phyloP scores from a whole-genome alignment of 2,888 invertebrate species.

The Epirrhoe tristata region DNA sequence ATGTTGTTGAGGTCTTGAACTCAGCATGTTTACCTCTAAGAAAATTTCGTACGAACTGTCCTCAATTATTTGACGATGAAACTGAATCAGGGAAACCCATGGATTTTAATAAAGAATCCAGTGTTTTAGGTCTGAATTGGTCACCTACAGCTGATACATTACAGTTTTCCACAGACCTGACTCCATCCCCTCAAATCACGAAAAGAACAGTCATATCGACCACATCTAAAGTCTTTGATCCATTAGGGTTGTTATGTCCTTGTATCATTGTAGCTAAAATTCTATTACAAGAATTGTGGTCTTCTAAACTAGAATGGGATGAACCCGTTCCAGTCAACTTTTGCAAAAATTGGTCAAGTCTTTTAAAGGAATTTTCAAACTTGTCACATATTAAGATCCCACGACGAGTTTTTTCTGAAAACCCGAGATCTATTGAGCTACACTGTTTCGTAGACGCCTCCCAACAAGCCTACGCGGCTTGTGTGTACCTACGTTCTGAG shows the following conservation, averaged over 20 bases:
- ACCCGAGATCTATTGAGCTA: constrained; percentile 7
- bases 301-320: constrained; percentile 31
- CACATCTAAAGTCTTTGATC: constrained; percentile 43
- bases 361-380: constrained; percentile 2
- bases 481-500: constrained; percentile 19
- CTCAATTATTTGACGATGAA: constrained; percentile 25
- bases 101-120: constrained; percentile 1
- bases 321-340: constrained; percentile 20
- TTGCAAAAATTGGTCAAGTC: constrained; percentile 15
- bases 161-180: constrained; percentile 29
- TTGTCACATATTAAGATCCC: constrained; percentile 8
- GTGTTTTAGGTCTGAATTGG: constrained; percentile 33
- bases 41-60: constrained; percentile 42
- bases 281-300: constrained; percentile 29
- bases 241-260: constrained; percentile 36
- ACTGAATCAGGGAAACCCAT: constrained; percentile 1
- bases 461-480: constrained; percentile 17
- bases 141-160: constrained; percentile 35
- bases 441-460: not conserved
- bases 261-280: constrained; percentile 30
- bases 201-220: constrained; percentile 41
- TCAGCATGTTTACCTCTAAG: constrained; percentile 40
- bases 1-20: constrained; percentile 18
- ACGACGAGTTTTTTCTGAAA: constrained; percentile 14
- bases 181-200: constrained; percentile 16